Percentiles rank a stretch among this genome's conserved stretches.
Conservation (phyloP, 2,888 invertebrate species). For the Athalia circularis region DNA sequence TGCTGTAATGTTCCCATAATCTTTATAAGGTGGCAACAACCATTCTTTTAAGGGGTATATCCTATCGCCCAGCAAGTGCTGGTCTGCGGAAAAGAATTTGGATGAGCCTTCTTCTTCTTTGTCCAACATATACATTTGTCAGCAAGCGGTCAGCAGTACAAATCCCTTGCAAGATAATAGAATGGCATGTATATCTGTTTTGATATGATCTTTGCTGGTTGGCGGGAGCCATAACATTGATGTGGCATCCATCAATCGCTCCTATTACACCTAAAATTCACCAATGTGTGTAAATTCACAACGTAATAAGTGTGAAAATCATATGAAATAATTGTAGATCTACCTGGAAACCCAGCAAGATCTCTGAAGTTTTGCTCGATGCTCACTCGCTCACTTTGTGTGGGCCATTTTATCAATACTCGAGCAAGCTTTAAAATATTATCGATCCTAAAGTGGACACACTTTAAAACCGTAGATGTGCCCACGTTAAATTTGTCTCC, state of each 20-base stretch:
- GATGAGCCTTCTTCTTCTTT: conserved; percentile 16
- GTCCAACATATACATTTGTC: conserved; percentile 41
- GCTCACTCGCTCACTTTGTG: too few species aligned
- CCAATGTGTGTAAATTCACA: too few species aligned
- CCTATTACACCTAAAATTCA: conserved; percentile 43
- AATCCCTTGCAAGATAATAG: conserved; percentile 42
- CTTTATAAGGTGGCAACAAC: conserved; percentile 37
- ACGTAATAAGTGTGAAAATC: too few species aligned
- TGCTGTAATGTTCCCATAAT: conserved; percentile 31
- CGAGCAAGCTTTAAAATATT: too few species aligned
- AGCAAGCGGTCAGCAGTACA: conserved; percentile 34
- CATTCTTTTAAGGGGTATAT: conserved; percentile 37
- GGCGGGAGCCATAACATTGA: conserved; percentile 32
- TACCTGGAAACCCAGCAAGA: too few species aligned
- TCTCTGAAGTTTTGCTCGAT: too few species aligned
- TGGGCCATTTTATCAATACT: too few species aligned
- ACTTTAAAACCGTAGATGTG: too few species aligned
- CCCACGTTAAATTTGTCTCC: too few species aligned
- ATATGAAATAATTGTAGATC: too few species aligned
- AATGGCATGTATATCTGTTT: conserved; percentile 31
- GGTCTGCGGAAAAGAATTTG: conserved; percentile 14
- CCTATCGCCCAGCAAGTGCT: conserved; percentile 42
- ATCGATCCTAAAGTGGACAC: too few species aligned
- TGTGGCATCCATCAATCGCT: conserved; percentile 44
- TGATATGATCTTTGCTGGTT: conserved; percentile 42